Evolutionary conservation across 30 jellyfish, hydroid and myxozoan genomes (phyloP).

Genomic region (Mastigias papua): DNA sequence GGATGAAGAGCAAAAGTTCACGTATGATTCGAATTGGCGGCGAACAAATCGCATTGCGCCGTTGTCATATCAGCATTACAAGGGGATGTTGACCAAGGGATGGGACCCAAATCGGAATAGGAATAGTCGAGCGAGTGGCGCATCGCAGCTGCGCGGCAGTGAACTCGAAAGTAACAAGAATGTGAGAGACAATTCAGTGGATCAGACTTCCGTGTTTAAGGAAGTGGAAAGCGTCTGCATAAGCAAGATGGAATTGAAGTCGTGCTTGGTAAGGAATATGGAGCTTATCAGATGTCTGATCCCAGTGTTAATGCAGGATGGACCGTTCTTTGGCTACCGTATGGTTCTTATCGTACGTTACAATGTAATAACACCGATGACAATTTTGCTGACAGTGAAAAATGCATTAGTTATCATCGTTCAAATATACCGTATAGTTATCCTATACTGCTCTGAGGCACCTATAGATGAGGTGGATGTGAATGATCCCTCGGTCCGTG

Average conservation of each 20-base stretch:
- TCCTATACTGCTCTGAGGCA: slow-evolving; percentile 93
- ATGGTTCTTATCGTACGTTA: slow-evolving; percentile 86
- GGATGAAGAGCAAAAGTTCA: slow-evolving; percentile 73
- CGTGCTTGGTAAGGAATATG: slow-evolving; percentile 79
- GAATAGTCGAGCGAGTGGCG: not conserved
- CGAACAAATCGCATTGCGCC: slow-evolving; percentile 94
- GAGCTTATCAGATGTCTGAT: slow-evolving; percentile 87
- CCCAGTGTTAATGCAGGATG: slow-evolving; percentile 98
- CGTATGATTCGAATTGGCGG: slow-evolving; percentile 66
- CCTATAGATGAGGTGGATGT: slow-evolving; percentile 75
- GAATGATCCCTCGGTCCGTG: slow-evolving; percentile 91
- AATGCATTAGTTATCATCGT: slow-evolving; percentile 95
- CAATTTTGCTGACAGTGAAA: slow-evolving; percentile 80
- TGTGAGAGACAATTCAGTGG: slow-evolving; percentile 2
- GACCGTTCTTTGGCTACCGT: slow-evolving; percentile 97
- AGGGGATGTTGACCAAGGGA: slow-evolving; percentile 89
- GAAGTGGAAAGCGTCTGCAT: slow-evolving; percentile 84
- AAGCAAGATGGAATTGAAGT: slow-evolving; percentile 67
- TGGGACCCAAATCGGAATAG: slow-evolving; percentile 75
- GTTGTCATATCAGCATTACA: slow-evolving; percentile 93
- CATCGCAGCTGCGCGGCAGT: slow-evolving; percentile 55
- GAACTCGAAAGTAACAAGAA: slow-evolving; percentile 21
- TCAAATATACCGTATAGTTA: slow-evolving; percentile 93
- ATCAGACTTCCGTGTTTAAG: slow-evolving; percentile 33
- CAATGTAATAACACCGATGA: slow-evolving; percentile 88